phyloP scores from a whole-genome alignment of 2,113 vertebrate genomes.

The human (Homo sapiens) region GRCh38 chr11:68224001-68224500 shows the following conservation, averaged over 20 bases:
- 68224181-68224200: no score
- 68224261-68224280: background rate
- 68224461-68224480: no score
- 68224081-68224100: background rate
- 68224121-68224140: background rate
- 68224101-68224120: background rate
- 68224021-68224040: background rate
- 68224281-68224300: background rate
- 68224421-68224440: no score
- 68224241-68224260: background rate
- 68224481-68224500: no score
- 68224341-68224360: no score
- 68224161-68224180: accelerated
- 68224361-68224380: no score
- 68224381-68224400: no score
- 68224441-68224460: no score
- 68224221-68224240: background rate
- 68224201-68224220: accelerated
- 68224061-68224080: background rate
- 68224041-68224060: background rate
- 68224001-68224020: background rate
- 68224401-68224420: no score
- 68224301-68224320: background rate
- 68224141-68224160: background rate
- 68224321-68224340: no score